A percentile compares a stretch with the other conserved stretches of the same genome.
These are phyloP conservation scores for Intellagama lesueurii DNA, from an alignment of 2,797 vertebrate genomes.

Conservation along the genomic window DNA sequence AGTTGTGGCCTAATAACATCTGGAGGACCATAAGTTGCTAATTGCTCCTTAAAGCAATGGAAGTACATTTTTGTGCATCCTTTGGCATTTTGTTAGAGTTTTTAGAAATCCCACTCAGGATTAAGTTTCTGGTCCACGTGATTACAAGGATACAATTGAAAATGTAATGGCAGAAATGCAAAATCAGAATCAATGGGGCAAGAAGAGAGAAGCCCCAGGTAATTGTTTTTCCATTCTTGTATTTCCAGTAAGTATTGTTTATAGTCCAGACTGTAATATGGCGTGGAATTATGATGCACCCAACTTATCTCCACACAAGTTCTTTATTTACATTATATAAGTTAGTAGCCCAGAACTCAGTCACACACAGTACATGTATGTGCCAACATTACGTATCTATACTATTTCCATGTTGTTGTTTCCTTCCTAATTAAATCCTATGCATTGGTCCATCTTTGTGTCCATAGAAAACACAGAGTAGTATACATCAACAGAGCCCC, in stretches of 20 bases:
- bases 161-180: not conserved
- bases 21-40: not conserved
- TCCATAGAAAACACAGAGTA: not conserved
- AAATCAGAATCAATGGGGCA: not conserved
- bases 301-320: not conserved
- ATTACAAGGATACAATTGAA: not conserved
- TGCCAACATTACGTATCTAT: not conserved
- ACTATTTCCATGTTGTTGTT: not conserved
- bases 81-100: not conserved
- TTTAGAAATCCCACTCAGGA: not conserved
- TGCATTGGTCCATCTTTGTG: not conserved
- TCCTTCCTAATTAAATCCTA: not conserved
- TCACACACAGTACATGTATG: not conserved
- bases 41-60: not conserved
- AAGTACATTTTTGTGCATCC: not conserved
- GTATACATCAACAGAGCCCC: not conserved
- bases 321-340: not conserved
- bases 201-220: not conserved
- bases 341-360: not conserved
- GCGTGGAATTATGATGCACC: not conserved
- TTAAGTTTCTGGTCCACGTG: not conserved
- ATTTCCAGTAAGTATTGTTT: not conserved
- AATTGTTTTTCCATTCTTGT: conserved; percentile 1
- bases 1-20: too few species aligned
- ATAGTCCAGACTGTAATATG: not conserved